phyloP scores from a whole-genome alignment of 2,113 vertebrate genomes.

The Oryzias woworae region DNA sequence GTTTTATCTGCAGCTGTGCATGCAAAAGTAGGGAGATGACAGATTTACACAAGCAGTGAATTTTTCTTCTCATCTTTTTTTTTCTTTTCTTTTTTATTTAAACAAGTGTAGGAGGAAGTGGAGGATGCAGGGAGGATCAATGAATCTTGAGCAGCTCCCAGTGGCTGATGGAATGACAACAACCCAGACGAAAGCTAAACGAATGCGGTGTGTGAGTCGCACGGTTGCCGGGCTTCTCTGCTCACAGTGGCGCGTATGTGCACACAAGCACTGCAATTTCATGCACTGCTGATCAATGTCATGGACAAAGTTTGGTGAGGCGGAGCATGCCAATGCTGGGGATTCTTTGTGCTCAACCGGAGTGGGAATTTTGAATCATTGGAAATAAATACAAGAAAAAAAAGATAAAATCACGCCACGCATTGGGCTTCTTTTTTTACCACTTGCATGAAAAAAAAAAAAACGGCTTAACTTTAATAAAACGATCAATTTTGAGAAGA shows the following conservation, averaged over 20 bases:
- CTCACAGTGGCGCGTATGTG: conserved; percentile 12
- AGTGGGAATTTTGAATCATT: not conserved
- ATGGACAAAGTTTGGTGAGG: conserved; percentile 28
- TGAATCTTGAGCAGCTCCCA: conserved; percentile 70
- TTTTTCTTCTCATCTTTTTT: not conserved
- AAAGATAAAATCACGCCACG: not conserved
- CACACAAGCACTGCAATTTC: conserved; percentile 50
- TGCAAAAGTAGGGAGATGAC: conserved; percentile 39
- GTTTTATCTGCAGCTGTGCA: conserved; percentile 39
- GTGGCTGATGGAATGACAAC: conserved; percentile 50
- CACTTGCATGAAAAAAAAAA: not conserved
- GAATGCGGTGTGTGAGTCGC: conserved; percentile 9
- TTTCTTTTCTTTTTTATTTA: not conserved
- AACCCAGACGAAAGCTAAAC: not conserved
- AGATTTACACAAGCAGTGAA: conserved; percentile 28
- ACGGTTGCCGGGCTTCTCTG: conserved; percentile 9
- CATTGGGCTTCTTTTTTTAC: not conserved
- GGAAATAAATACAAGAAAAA: not conserved
- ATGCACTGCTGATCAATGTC: conserved; percentile 47
- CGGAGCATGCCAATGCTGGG: conserved; percentile 5
- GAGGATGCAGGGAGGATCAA: conserved; percentile 1
- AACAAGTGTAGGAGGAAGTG: not conserved
- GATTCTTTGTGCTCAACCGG: not conserved
- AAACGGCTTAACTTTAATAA: too few species aligned
- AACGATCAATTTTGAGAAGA: too few species aligned